Percentiles rank a stretch among this genome's conserved stretches.
These are phyloP conservation scores for Embiotoca jacksoni DNA, from an alignment of 2,113 vertebrate species.

Conservation along the genomic window DNA sequence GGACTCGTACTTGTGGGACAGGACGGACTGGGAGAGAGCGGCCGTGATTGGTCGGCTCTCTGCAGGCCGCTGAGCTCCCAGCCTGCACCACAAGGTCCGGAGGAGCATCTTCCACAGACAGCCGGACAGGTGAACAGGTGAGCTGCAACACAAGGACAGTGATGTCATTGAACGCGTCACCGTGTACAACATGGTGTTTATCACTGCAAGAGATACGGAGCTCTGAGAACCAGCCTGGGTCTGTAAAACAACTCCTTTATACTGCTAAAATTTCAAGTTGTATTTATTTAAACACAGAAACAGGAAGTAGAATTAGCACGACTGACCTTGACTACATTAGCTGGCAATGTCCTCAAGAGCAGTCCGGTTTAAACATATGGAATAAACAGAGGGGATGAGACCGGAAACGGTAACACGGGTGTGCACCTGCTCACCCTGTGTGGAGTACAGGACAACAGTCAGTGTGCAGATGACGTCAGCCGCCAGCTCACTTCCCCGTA, in stretches of 20 bases:
- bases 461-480: neutral
- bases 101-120: conserved; percentile 64
- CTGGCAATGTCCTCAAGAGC: neutral
- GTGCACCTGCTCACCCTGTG: neutral
- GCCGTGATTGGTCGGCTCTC: conserved; percentile 33
- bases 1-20: conserved; percentile 4
- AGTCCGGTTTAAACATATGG: too few species aligned
- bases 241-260: neutral
- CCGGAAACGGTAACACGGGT: neutral
- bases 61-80: conserved; percentile 46
- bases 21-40: conserved; percentile 17
- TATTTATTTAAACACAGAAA: neutral
- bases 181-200: neutral
- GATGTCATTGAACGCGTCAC: too few species aligned
- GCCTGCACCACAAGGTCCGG: conserved; percentile 53
- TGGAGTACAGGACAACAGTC: neutral
- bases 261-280: too few species aligned
- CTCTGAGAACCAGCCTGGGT: neutral
- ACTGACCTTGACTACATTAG: conserved; percentile 41
- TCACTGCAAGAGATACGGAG: fast-evolving
- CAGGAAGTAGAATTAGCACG: neutral
- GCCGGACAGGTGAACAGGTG: neutral
- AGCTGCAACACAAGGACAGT: conserved; percentile 21
- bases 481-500: too few species aligned
- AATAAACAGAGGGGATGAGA: neutral